A percentile compares a stretch with the other conserved stretches of the same genome.
Evolutionary conservation across 1,140 invertebrate species (phyloP).

Genomic region (Bombus confusus): DNA sequence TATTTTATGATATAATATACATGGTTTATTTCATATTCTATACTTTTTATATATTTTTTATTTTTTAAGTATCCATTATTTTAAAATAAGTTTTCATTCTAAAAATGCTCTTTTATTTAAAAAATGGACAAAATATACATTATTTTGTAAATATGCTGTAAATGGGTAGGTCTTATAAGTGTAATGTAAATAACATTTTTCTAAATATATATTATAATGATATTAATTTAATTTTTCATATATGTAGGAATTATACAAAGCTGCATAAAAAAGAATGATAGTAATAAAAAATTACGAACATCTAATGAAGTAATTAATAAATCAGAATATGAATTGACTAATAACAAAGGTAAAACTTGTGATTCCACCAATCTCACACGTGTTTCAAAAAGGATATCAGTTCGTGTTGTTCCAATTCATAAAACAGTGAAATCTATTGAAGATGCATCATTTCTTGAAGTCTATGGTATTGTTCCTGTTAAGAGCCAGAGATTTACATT

Average conservation of each 20-base stretch:
- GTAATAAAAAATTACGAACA: conserved; percentile 46
- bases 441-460: conserved; percentile 71
- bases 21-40: conserved; percentile 15
- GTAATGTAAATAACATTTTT: conserved; percentile 1
- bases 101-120: conserved; percentile 25
- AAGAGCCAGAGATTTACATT: conserved; percentile 32
- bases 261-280: conserved; percentile 55
- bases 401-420: conserved; percentile 72
- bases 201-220: neutral
- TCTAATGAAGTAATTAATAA: conserved; percentile 31
- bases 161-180: conserved; percentile 61
- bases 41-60: neutral
- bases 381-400: conserved; percentile 66
- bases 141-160: conserved; percentile 44
- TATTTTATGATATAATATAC: conserved; percentile 9
- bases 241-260: conserved; percentile 61
- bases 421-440: conserved; percentile 59
- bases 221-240: conserved; percentile 18
- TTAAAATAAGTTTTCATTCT: conserved; percentile 10
- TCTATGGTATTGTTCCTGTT: conserved; percentile 67
- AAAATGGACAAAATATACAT: conserved; percentile 32
- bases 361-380: conserved; percentile 31
- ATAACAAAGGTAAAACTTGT: conserved; percentile 9
- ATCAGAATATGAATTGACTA: neutral
- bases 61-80: neutral